Evolutionary conservation across 2,113 vertebrate genomes (phyloP).

Genomic region (Podarcis muralis): DNA sequence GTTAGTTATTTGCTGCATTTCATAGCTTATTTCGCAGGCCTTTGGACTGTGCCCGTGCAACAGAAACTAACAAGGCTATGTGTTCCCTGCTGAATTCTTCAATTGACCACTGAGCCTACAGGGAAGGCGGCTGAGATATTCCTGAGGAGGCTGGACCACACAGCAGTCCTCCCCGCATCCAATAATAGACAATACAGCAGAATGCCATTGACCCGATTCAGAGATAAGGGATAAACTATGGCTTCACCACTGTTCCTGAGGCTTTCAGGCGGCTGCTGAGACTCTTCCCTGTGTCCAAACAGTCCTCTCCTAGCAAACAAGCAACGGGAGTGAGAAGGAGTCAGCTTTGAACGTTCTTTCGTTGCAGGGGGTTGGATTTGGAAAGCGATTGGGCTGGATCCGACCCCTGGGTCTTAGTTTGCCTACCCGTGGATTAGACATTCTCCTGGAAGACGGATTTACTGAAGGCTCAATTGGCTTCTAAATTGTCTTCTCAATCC

Average conservation of each 20-base stretch:
- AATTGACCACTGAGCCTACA: not conserved
- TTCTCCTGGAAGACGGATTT: not conserved
- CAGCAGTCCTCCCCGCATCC: not conserved
- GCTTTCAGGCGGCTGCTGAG: not conserved
- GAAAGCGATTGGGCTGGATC: no score
- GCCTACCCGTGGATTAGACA: not conserved
- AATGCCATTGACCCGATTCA: not conserved
- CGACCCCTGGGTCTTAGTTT: no score
- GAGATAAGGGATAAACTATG: not conserved
- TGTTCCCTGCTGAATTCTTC: not conserved
- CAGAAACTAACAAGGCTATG: no score
- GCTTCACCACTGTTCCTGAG: not conserved
- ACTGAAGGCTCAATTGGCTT: not conserved
- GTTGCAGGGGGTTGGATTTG: no score
- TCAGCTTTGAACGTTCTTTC: no score
- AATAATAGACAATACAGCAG: not conserved
- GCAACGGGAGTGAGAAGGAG: no score
- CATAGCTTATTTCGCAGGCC: not conserved
- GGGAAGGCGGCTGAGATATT: not conserved
- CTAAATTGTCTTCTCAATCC: no score
- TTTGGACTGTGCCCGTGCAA: no score
- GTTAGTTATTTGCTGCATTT: not conserved
- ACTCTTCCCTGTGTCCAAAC: not conserved
- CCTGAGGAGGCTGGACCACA: not conserved
- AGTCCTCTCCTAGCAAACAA: no score